phyloP scores from a whole-genome alignment of 1,140 invertebrate species.

The Papilio helenus region DNA sequence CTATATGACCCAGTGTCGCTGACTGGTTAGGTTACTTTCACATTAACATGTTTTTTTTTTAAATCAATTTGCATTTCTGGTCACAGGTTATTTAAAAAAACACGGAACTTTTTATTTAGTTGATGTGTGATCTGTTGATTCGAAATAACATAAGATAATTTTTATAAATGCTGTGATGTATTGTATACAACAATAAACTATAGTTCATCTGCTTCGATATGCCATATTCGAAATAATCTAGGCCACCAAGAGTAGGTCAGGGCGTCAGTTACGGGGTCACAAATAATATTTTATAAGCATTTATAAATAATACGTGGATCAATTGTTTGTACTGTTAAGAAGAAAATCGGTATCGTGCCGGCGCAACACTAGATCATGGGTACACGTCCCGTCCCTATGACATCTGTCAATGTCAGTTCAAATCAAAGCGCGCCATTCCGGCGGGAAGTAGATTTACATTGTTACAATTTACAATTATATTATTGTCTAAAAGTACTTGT shows the following conservation, averaged over 20 bases:
- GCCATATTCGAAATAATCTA: background rate
- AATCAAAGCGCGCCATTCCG: too few species aligned
- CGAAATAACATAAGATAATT: background rate
- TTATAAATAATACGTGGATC: background rate
- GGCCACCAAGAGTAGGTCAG: background rate
- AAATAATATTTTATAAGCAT: background rate
- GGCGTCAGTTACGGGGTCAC: background rate
- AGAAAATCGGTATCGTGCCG: too few species aligned
- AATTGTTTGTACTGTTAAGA: background rate
- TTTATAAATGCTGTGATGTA: background rate
- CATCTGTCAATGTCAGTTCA: too few species aligned
- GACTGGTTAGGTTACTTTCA: constrained; percentile 14
- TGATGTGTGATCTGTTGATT: background rate
- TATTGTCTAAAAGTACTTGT: background rate
- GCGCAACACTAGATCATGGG: too few species aligned
- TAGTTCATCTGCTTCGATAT: background rate
- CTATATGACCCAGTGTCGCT: background rate
- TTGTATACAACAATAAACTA: background rate
- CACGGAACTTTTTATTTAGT: background rate
- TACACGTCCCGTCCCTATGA: too few species aligned
- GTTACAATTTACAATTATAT: too few species aligned
- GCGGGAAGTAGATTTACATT: too few species aligned
- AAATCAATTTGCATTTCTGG: background rate
- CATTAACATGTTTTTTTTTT: background rate
- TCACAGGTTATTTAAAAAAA: background rate